Base-by-base conservation (phyloP, 1,140 invertebrate species). In the Calliphora vicina region DNA sequence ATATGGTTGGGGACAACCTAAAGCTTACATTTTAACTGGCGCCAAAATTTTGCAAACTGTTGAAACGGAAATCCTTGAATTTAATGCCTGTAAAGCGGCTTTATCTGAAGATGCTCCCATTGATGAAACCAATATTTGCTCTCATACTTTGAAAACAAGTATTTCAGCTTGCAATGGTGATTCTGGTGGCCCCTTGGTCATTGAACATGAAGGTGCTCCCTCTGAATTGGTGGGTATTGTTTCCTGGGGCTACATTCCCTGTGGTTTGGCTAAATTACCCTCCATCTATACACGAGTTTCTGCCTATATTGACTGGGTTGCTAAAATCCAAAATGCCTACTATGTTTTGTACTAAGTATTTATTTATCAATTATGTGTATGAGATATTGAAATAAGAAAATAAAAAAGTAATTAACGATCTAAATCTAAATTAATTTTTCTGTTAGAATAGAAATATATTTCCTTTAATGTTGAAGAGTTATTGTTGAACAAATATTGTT, bases 181-280 rank as follows among this genome's bases (percentile, higher is more conserved):
- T 87, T 94, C 94, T 27, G 94, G 94, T 74, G 94, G 94, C 82
- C 94, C 94, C 17, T 86, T 94, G 42, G 91, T 93, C 27, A 89
- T 93, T 72, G 86, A 87, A 78, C n/a, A 0, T 17, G 9, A 29
- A 0, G 86, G 90, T 17, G 45, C 85, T 72, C 15, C 20, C 26
- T 85, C 87, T 25, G 83, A 86, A 82, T 76, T 89, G 25, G 86
- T 96, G 81, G 96, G 95, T 26, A 90, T 96, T 15, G 95, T 96
- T 0, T 96, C 95, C 3, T 96, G 94, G 94, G 95, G 95, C n/a
- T 90, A 93, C 42, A 91, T 93, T 45, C 96, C 95, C 84, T 95
- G 95, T 85, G 94, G 94, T 2, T 85, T 89, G 26, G 89, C 88
- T 85, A 92, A 93, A 25, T 90, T 92, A 0, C 95, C 95, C 1